These are phyloP conservation scores for Trachymyrmex cornetzi DNA, from an alignment of 1,140 invertebrate species.

Conservation along the genomic window DNA sequence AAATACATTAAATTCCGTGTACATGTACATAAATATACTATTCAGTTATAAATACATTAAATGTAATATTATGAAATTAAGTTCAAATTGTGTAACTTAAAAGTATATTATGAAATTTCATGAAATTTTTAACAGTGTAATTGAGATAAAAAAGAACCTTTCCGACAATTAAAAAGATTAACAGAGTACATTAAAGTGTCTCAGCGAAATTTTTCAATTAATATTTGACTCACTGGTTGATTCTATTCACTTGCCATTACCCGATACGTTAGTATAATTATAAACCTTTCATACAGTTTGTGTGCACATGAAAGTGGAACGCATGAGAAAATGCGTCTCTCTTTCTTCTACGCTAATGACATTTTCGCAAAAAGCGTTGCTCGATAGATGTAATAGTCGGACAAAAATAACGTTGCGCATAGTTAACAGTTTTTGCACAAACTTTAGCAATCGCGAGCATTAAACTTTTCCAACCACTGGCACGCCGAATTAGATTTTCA, in stretches of 20 bases:
- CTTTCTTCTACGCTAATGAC: background rate
- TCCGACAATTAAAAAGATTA: background rate
- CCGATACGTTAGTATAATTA: background rate
- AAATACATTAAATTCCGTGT: no score
- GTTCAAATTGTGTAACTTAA: no score
- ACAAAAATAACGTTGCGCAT: constrained; percentile 15
- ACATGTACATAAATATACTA: no score
- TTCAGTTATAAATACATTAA: no score
- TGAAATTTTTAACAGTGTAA: no score
- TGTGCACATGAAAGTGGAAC: background rate
- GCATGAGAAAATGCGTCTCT: background rate
- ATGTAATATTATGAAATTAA: no score
- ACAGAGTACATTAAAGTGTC: background rate
- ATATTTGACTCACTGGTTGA: background rate
- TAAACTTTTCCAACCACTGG: constrained; percentile 31
- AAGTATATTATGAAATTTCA: no score
- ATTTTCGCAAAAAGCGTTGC: constrained; percentile 18
- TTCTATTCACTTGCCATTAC: background rate
- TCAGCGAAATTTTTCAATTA: constrained; percentile 2
- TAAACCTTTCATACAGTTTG: background rate
- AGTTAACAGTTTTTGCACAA: constrained; percentile 33
- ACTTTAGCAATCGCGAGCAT: constrained; percentile 26
- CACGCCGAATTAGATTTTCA: constrained; percentile 42
- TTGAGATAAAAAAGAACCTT: background rate
- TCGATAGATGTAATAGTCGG: background rate